These are phyloP conservation scores for Drosophila setifemur DNA, from an alignment of 1,140 invertebrate species.

Conservation along the genomic window DNA sequence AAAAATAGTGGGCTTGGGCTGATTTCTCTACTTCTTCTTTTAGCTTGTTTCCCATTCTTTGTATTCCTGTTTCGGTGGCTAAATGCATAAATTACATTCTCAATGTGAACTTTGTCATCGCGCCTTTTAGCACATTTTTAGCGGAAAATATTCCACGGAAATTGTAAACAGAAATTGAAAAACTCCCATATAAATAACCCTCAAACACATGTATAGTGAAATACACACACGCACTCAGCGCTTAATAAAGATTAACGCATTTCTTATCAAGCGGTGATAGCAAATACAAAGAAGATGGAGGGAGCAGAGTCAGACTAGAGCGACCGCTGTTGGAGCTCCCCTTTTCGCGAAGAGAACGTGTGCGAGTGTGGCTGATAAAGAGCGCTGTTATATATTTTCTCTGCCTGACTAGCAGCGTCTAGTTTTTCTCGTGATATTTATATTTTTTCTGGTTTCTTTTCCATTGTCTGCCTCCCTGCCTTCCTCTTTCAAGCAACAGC, in stretches of 20 bases:
- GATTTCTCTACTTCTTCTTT: constrained; percentile 19
- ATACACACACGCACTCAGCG: constrained; percentile 33
- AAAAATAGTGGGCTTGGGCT: constrained; percentile 43
- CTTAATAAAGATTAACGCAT: constrained; percentile 80
- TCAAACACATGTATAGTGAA: constrained; percentile 2
- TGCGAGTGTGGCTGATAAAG: constrained; percentile 1
- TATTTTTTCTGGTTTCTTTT: constrained; percentile 68
- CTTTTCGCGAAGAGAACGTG: not conserved
- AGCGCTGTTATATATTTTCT: constrained; percentile 33
- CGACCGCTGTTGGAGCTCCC: not conserved
- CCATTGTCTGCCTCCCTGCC: not conserved
- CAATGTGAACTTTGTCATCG: constrained; percentile 24
- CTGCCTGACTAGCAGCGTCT: constrained; percentile 53
- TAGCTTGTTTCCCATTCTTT: constrained; percentile 42
- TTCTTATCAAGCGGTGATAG: constrained; percentile 77
- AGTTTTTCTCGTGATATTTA: constrained; percentile 74
- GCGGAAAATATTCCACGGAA: constrained; percentile 56
- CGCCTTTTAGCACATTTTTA: constrained; percentile 35
- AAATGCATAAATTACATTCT: constrained; percentile 63
- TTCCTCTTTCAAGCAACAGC: constrained; percentile 30
- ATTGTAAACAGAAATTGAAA: constrained; percentile 56
- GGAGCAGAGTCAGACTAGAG: constrained; percentile 2
- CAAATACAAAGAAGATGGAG: constrained; percentile 29
- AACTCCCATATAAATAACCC: constrained; percentile 45
- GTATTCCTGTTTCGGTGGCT: constrained; percentile 43